phyloP scores from a whole-genome alignment of 2,113 vertebrate genomes.

The Pyxicephalus adspersus region DNA sequence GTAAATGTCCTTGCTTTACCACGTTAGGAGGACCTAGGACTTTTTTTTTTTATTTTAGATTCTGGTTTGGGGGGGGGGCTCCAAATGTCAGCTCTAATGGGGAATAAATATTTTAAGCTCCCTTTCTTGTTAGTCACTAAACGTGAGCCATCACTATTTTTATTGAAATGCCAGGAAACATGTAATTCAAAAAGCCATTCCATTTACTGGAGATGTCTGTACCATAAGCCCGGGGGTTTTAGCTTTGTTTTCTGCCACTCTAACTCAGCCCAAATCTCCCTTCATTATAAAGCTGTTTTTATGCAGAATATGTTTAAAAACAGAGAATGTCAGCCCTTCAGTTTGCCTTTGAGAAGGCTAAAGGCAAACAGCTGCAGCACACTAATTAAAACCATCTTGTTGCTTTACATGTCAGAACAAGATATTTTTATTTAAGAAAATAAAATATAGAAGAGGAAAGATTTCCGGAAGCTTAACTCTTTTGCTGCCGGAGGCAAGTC shows the following conservation, averaged over 20 bases:
- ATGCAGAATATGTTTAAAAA: slow-evolving; percentile 3
- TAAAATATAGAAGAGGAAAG: slow-evolving; percentile 47
- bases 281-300: slow-evolving; percentile 21
- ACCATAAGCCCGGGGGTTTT: slow-evolving; percentile 9
- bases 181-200: not conserved
- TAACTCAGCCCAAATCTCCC: not conserved
- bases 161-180: no score
- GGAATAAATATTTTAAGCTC: no score
- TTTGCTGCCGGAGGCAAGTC: slow-evolving; percentile 10
- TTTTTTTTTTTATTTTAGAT: no score
- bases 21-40: no score
- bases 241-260: not conserved
- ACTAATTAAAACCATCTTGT: slow-evolving; percentile 53
- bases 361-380: slow-evolving; percentile 39
- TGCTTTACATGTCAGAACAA: slow-evolving; percentile 51
- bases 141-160: no score
- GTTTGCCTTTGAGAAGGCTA: not conserved
- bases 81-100: no score
- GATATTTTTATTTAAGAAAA: slow-evolving; percentile 53
- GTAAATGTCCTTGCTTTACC: no score
- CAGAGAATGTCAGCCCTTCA: not conserved
- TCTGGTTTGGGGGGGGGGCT: no score
- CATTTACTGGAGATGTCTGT: not conserved
- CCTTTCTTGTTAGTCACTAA: no score
- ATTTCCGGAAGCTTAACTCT: slow-evolving; percentile 50